Evolutionary conservation across 1,140 invertebrate species (phyloP).

Genomic region (Papilio xuthus): DNA sequence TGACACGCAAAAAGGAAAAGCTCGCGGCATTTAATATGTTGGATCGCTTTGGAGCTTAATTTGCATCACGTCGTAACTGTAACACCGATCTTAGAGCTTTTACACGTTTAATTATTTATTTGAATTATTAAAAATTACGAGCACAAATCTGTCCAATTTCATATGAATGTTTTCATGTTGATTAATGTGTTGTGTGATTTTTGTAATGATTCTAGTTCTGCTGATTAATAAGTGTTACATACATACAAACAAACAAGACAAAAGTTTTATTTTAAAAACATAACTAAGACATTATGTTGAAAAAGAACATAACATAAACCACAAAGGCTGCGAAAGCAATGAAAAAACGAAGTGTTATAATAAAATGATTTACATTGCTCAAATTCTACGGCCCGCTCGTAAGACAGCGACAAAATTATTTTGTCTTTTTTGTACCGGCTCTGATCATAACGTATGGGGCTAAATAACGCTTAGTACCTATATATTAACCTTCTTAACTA

Average conservation of each 20-base stretch:
- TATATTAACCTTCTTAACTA: conserved; percentile 48
- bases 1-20: conserved; percentile 72
- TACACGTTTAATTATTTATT: not conserved
- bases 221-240: not conserved
- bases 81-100: not conserved
- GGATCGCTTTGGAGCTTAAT: conserved; percentile 49
- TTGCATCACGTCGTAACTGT: conserved; percentile 35
- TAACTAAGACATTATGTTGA: conserved; percentile 16
- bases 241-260: not conserved
- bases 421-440: conserved; percentile 68
- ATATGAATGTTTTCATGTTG: not conserved
- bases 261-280: not conserved
- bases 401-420: conserved; percentile 71
- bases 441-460: conserved; percentile 73
- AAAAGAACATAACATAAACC: conserved; percentile 49
- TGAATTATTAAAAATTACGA: not conserved
- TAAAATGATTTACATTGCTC: conserved; percentile 77
- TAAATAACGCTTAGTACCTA: conserved; percentile 62
- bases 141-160: not conserved
- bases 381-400: conserved; percentile 65
- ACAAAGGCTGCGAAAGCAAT: conserved; percentile 52
- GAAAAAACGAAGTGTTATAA: conserved; percentile 67
- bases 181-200: too few species aligned
- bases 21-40: conserved; percentile 56
- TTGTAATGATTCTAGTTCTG: not conserved